phyloP scores from a whole-genome alignment of 2,888 invertebrate species.

The Endotricha flammealis region DNA sequence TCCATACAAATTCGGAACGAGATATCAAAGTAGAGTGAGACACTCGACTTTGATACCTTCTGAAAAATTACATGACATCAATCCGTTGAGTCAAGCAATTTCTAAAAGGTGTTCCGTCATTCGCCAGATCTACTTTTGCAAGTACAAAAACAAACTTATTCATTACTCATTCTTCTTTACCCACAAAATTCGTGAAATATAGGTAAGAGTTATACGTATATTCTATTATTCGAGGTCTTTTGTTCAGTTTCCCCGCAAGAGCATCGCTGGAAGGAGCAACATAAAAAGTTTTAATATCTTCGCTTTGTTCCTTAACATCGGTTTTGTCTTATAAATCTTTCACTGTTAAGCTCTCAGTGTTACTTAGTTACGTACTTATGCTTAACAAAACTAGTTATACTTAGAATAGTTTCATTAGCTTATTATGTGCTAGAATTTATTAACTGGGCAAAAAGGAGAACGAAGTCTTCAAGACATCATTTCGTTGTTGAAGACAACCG shows the following conservation, averaged over 20 bases:
- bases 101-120: slow-evolving; percentile 39
- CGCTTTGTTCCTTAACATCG: slow-evolving; percentile 1
- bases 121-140: slow-evolving; percentile 32
- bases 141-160: slow-evolving; percentile 37
- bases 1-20: no score
- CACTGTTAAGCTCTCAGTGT: not conserved
- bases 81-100: slow-evolving; percentile 50
- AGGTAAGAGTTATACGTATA: not conserved
- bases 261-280: slow-evolving; percentile 2
- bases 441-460: no score
- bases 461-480: no score
- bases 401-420: no score
- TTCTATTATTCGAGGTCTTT: not conserved
- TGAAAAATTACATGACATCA: slow-evolving; percentile 46
- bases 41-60: no score
- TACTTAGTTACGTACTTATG: not conserved
- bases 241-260: not conserved
- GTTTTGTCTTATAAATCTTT: not conserved
- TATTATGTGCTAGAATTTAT: no score
- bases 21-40: no score
- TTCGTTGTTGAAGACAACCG: no score
- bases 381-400: no score
- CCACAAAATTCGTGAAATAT: slow-evolving; percentile 4
- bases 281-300: slow-evolving; percentile 5
- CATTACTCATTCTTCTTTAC: slow-evolving; percentile 30